Percentiles rank a stretch among this genome's conserved stretches.
Conservation (phyloP, 2,113 vertebrate species). For the Psophia crepitans region DNA sequence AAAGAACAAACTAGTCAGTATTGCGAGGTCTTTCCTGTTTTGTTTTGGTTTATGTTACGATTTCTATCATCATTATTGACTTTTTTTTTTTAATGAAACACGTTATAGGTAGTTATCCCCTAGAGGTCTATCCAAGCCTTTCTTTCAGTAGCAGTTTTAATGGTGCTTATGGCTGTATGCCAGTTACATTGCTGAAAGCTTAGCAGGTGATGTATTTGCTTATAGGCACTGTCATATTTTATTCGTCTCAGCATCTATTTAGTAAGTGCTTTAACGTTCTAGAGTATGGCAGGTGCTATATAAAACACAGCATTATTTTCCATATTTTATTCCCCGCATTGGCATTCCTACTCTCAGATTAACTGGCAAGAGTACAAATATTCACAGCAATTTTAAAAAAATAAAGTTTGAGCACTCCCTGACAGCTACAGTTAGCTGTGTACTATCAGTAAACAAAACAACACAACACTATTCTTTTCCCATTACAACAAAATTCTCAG, state of each 20-base stretch:
- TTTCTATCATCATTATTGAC: not conserved
- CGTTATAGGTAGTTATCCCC: not conserved
- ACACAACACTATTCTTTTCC: not conserved
- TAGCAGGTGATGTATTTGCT: slow-evolving; percentile 27
- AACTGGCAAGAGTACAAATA: slow-evolving; percentile 32
- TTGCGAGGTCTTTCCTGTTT: not conserved
- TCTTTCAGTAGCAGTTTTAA: not conserved
- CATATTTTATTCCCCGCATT: slow-evolving; percentile 7
- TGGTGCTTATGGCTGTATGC: not conserved
- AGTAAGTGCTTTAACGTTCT: not conserved
- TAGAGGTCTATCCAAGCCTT: not conserved
- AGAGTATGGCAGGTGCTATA: slow-evolving; percentile 20
- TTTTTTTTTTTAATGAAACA: not conserved
- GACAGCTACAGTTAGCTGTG: not conserved
- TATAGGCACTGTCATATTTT: slow-evolving; percentile 22
- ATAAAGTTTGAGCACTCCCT: not conserved
- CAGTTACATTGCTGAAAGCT: not conserved
- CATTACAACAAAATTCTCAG: not conserved
- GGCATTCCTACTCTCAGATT: not conserved
- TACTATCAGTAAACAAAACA: not conserved
- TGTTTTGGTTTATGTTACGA: not conserved
- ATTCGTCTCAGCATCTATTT: slow-evolving; percentile 24
- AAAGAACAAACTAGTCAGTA: not conserved
- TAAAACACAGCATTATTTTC: slow-evolving; percentile 50
- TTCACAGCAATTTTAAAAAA: not conserved